phyloP scores from a whole-genome alignment of 2,113 vertebrate genomes.

The Phocoena sinus region DNA sequence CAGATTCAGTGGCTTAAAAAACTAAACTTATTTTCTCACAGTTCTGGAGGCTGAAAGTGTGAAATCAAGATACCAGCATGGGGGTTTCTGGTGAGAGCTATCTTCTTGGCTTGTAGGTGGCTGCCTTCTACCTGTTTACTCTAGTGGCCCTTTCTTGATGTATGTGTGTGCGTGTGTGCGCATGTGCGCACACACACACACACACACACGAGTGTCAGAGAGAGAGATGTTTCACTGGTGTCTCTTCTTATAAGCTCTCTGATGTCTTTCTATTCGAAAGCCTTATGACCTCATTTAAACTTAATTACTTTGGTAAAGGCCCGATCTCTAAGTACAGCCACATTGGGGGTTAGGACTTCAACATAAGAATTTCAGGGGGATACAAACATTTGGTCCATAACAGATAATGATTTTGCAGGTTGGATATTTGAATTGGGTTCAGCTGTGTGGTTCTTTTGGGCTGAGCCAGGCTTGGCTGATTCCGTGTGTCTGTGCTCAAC shows the following conservation, averaged over 20 bases:
- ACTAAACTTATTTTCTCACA: background rate
- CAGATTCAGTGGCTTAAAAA: background rate
- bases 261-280: background rate
- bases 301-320: background rate
- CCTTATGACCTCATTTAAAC: background rate
- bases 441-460: background rate
- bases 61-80: background rate
- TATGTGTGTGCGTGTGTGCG: too few species aligned
- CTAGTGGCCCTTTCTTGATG: background rate
- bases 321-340: background rate
- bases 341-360: background rate
- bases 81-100: background rate
- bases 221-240: background rate
- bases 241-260: background rate
- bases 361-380: background rate
- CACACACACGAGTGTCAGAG: background rate
- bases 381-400: background rate
- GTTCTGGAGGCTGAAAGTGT: background rate
- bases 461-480: background rate
- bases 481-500: background rate
- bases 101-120: background rate
- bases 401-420: background rate
- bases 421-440: background rate
- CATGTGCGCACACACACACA: accelerated
- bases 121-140: background rate